Evolutionary conservation across 2,888 invertebrate species (phyloP), one percentile per base, ranked within the genome.

Genomic region (Microctonus brassicae): DNA sequence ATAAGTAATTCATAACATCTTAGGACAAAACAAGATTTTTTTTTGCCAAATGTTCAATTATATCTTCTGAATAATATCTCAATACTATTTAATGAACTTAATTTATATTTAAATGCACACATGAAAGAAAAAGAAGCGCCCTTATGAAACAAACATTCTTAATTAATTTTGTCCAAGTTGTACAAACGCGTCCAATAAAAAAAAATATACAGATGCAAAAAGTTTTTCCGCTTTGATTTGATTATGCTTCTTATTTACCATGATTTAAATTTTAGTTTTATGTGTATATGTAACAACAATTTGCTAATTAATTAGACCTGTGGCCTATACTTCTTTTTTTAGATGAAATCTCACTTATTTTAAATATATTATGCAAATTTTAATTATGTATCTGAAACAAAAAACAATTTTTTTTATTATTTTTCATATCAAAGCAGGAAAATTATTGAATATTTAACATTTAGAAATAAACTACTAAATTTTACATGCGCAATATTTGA

Each of bases 121-220:
- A 60, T 57, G 69, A n/a, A n/a, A n/a, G n/a, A n/a, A n/a, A 72
- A n/a, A 47, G 17, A 47, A 73, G 42, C 55, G 55, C 66, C 61
- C 60, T 62, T 67, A 70, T 17, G 53, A 68, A 58, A 58, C 70
- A n/a, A n/a, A n/a, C n/a, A 73, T 73, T 62, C 39, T 26, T 57
- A 62, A n/a, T n/a, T 73, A 70, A 75, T 67, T 47, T 69, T 65
- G 70, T 73, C 70, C 70, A 17, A 62, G 72, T 72, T 76, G 76
- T 78, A 77, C 72, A 77, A 73, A 72, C 69, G 64, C 74, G 70
- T 78, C 66, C 58, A 76, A 77, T 76, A 75, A 77, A 75, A 60
- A 55, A 57, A 65, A 58, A 52, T 34, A 70, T 68, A 68, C 47
- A 63, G 57, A 72, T 70, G 57, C 60, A 53, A 17, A 63, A 73